Percentiles rank a stretch among this genome's conserved stretches.
phyloP scores from a whole-genome alignment of 2,113 vertebrate species.

The Danionella cerebrum region DNA sequence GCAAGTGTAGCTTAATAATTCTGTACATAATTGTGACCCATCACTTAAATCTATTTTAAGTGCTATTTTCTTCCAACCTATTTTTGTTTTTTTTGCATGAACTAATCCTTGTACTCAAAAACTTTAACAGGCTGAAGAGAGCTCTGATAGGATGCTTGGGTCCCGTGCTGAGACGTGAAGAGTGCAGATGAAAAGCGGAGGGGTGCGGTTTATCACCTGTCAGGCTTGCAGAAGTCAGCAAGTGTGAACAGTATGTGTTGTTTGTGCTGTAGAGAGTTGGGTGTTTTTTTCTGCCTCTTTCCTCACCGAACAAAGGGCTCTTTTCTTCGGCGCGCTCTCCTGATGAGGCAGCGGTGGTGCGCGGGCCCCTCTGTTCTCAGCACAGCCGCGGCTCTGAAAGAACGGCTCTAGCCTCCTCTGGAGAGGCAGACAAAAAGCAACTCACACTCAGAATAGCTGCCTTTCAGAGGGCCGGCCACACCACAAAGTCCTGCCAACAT shows the following conservation, averaged over 20 bases:
- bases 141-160: background rate
- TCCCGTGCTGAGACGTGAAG: background rate
- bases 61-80: no score
- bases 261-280: conserved; percentile 21
- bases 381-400: conserved; percentile 27
- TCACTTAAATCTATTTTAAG: no score
- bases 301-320: conserved; percentile 30
- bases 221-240: conserved; percentile 24
- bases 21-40: no score
- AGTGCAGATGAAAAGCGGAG: background rate
- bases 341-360: conserved; percentile 8
- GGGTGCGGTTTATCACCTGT: conserved; percentile 23
- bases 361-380: conserved; percentile 13
- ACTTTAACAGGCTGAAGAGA: background rate
- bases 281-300: conserved; percentile 25
- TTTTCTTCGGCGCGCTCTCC: conserved; percentile 15
- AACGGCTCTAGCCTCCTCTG: conserved; percentile 33
- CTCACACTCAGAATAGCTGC: conserved; percentile 24
- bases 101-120: background rate
- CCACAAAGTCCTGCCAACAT: conserved; percentile 30
- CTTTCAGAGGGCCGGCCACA: conserved; percentile 17
- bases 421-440: conserved; percentile 34
- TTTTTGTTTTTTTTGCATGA: background rate
- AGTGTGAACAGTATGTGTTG: conserved; percentile 31
- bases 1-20: no score